phyloP scores from a whole-genome alignment of 2,797 vertebrate genomes.

The Petrocephalus sullivani region DNA sequence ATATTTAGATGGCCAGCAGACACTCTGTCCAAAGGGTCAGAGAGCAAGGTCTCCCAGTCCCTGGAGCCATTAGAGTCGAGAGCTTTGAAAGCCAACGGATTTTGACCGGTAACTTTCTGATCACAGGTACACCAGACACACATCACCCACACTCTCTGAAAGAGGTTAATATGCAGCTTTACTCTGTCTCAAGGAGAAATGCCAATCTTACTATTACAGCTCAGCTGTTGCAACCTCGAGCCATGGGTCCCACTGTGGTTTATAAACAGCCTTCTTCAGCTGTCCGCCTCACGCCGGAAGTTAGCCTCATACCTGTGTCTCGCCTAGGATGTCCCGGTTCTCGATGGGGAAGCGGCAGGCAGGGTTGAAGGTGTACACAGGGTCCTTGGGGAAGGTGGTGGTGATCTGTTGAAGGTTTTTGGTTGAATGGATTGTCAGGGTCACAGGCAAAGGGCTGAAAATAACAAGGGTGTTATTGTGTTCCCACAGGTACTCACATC shows the following conservation, averaged over 20 bases:
- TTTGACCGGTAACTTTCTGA: neutral
- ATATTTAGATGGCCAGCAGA: neutral
- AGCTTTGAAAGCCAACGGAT: neutral
- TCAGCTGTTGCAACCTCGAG: neutral
- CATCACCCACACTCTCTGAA: neutral
- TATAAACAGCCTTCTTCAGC: neutral
- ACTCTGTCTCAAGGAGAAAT: neutral
- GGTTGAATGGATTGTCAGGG: neutral
- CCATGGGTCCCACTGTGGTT: neutral
- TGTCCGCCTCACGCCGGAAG: neutral
- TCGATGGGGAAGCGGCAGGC: slow-evolving; percentile 89
- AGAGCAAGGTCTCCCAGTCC: neutral
- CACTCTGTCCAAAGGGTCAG: neutral
- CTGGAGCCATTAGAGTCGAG: neutral
- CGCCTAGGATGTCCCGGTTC: slow-evolving; percentile 87
- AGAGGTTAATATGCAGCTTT: neutral
- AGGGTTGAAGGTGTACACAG: slow-evolving; percentile 91
- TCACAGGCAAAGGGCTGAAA: neutral
- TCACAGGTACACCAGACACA: neutral
- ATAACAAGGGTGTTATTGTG: neutral
- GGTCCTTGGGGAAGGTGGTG: slow-evolving; percentile 98
- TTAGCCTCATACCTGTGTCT: slow-evolving; percentile 76
- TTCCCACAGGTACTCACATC: slow-evolving; percentile 73
- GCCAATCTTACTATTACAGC: neutral
- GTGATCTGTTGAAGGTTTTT: slow-evolving; percentile 70